phyloP scores from a whole-genome alignment of 2,888 invertebrate species.

The Imbricaverruca yamaguchii region DNA sequence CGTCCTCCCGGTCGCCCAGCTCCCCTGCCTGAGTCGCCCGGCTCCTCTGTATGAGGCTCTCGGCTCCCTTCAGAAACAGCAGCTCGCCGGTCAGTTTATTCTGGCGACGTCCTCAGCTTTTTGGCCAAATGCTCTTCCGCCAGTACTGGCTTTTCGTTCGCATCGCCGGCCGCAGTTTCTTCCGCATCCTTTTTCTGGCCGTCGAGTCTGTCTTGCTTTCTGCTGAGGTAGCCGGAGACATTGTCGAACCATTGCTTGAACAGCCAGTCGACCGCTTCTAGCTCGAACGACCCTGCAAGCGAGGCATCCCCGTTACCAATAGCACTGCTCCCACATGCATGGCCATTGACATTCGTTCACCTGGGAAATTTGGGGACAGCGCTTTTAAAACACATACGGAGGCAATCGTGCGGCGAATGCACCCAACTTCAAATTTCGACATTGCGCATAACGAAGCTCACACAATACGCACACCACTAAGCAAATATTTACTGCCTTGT shows the following conservation, averaged over 20 bases:
- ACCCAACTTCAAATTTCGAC: not conserved
- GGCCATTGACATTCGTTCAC: not conserved
- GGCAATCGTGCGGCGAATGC: not conserved
- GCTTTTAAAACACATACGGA: too few species aligned
- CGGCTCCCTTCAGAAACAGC: too few species aligned
- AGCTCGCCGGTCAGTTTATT: not conserved
- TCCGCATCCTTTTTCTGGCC: not conserved
- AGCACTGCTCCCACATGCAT: not conserved
- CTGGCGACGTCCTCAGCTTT: not conserved
- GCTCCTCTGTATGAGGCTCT: too few species aligned
- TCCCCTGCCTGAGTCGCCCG: too few species aligned
- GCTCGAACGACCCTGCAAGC: not conserved
- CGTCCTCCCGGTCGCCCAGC: not conserved
- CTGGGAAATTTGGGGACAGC: not conserved
- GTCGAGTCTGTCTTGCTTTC: constrained; percentile 34
- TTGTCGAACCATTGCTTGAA: constrained; percentile 21
- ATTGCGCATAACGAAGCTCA: not conserved
- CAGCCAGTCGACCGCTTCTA: not conserved
- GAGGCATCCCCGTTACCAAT: not conserved
- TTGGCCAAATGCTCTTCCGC: not conserved
- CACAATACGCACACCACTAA: not conserved
- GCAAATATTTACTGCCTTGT: not conserved
- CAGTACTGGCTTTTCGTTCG: not conserved
- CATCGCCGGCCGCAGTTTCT: not conserved
- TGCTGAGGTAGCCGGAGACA: not conserved